Percentiles rank a stretch among this genome's conserved stretches.
Conservation (phyloP, 2,113 vertebrate species). For the Chiloscyllium plagiosum region DNA sequence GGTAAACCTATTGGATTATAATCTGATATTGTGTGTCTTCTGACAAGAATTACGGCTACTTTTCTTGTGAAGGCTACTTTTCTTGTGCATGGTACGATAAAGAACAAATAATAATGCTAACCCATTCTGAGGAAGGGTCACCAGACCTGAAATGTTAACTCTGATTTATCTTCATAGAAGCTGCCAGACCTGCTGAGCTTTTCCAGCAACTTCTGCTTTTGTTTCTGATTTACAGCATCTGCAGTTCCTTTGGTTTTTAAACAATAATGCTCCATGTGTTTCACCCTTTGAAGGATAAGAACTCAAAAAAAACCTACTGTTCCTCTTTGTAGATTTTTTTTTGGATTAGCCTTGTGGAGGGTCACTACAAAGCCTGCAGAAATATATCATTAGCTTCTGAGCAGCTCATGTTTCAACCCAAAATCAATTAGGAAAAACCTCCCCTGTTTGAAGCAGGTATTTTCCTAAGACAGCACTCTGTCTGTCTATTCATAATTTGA, state of each 20-base stretch:
- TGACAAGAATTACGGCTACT: neutral
- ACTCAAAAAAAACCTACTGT: neutral
- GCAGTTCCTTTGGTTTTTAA: too few relatives aligned
- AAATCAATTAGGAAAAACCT: neutral
- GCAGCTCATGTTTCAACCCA: neutral
- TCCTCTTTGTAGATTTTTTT: neutral
- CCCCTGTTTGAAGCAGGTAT: neutral
- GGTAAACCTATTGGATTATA: too few relatives aligned
- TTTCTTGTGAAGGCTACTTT: neutral
- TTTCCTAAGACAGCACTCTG: slow-evolving; percentile 1
- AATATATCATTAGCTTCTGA: neutral
- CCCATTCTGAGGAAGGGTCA: too few relatives aligned
- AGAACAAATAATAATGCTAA: neutral
- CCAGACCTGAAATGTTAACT: too few relatives aligned
- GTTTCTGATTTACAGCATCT: too few relatives aligned
- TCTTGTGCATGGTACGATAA: neutral
- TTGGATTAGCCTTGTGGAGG: neutral
- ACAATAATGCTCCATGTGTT: neutral
- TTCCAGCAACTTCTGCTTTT: too few relatives aligned
- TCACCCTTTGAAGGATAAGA: neutral
- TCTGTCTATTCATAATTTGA: slow-evolving; percentile 5
- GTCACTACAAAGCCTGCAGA: neutral
- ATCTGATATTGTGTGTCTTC: too few relatives aligned
- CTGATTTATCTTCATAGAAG: too few relatives aligned
- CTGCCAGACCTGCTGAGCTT: too few relatives aligned